These are phyloP conservation scores for Mobula hypostoma DNA, from an alignment of 2,113 vertebrate genomes.

Conservation along the genomic window DNA sequence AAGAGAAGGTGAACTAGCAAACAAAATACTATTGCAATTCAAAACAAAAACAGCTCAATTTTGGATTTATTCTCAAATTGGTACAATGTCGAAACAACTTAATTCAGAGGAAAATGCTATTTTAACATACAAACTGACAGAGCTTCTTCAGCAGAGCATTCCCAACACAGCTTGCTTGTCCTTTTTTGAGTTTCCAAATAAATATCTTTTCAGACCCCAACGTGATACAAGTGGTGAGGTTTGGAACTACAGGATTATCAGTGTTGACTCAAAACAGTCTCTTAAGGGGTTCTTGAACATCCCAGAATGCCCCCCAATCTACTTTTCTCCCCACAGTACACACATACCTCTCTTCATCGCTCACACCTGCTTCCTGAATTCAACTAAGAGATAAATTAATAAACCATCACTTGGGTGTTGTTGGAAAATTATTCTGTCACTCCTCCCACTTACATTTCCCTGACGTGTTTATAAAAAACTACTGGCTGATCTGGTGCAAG, in stretches of 20 bases:
- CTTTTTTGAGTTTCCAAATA: background rate
- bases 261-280: background rate
- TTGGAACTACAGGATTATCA: constrained; percentile 19
- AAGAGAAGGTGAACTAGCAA: background rate
- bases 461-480: constrained; percentile 5
- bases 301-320: background rate
- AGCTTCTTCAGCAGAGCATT: background rate
- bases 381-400: background rate
- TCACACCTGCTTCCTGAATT: constrained; percentile 32
- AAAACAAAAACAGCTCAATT: background rate
- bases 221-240: background rate
- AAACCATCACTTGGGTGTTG: constrained; percentile 20
- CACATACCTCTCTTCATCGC: constrained; percentile 23
- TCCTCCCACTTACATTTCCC: constrained; percentile 12
- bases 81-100: background rate
- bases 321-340: background rate
- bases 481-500: background rate
- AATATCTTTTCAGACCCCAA: background rate
- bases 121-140: background rate
- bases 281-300: background rate
- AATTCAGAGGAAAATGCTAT: background rate
- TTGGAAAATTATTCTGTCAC: constrained; percentile 25
- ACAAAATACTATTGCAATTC: background rate
- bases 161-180: too few relatives aligned
- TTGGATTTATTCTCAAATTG: background rate